Percentiles rank a stretch among this genome's conserved stretches.
Evolutionary conservation across 2,797 vertebrate species (phyloP).

Genomic region (Sebastes nivosus): DNA sequence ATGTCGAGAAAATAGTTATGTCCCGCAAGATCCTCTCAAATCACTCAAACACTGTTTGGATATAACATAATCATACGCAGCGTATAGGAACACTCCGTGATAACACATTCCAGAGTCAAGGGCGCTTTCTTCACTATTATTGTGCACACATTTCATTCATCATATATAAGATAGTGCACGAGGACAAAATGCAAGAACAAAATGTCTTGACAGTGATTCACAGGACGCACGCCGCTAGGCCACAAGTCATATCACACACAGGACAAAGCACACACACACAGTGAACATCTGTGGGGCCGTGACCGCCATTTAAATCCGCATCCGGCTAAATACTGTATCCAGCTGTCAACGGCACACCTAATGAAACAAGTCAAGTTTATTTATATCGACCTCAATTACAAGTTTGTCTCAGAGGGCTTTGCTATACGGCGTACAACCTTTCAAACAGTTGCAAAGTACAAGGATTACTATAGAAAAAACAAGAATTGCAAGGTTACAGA

Average conservation of each 20-base stretch:
- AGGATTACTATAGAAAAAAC: neutral
- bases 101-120: neutral
- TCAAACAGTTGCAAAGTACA: neutral
- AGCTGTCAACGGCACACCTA: slow-evolving; percentile 33
- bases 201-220: slow-evolving; percentile 25
- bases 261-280: slow-evolving; percentile 9
- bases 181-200: slow-evolving; percentile 10
- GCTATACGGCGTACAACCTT: neutral
- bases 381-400: slow-evolving; percentile 13
- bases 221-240: slow-evolving; percentile 1
- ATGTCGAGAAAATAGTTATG: slow-evolving; percentile 5
- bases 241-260: slow-evolving; percentile 6
- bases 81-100: neutral
- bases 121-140: neutral
- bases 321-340: slow-evolving; percentile 16
- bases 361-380: slow-evolving; percentile 42
- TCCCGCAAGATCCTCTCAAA: slow-evolving; percentile 7
- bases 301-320: slow-evolving; percentile 34
- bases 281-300: slow-evolving; percentile 43
- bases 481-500: neutral
- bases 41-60: slow-evolving; percentile 21
- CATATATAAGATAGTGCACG: neutral
- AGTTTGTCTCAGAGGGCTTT: slow-evolving; percentile 8
- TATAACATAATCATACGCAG: slow-evolving; percentile 18
- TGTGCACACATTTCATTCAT: slow-evolving; percentile 2